These are phyloP conservation scores for Thamnophis sirtalis DNA, from an alignment of 2,113 vertebrate species.

Conservation along the genomic window DNA sequence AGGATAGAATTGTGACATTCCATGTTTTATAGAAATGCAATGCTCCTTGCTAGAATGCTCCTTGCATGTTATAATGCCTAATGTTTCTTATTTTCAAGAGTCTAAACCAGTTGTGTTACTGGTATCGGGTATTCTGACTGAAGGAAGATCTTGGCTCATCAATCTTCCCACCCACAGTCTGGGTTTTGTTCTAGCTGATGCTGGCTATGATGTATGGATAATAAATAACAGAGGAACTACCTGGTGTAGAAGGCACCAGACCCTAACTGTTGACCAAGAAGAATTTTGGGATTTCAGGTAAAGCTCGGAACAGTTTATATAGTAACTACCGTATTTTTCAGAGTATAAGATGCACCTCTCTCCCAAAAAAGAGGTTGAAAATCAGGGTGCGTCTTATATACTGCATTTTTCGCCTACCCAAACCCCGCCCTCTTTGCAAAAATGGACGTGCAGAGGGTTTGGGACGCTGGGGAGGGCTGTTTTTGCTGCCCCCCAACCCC, in stretches of 20 bases:
- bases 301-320: neutral
- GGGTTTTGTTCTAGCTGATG: conserved; percentile 19
- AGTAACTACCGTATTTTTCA: neutral
- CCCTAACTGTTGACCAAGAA: neutral
- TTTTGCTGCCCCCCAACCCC: no score
- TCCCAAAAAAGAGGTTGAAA: no score
- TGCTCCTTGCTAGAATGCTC: neutral
- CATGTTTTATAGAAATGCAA: no score
- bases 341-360: no score
- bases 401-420: no score
- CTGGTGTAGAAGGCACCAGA: conserved; percentile 7
- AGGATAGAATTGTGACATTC: neutral
- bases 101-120: neutral
- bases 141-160: neutral
- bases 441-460: no score
- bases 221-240: conserved; percentile 15
- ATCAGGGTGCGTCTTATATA: no score
- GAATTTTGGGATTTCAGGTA: conserved; percentile 21
- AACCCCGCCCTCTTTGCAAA: no score
- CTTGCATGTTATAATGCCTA: neutral
- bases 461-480: no score
- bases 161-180: conserved; percentile 4
- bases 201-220: conserved; percentile 24
- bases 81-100: neutral
- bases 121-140: neutral